Evolutionary conservation across 2,113 vertebrate genomes (phyloP).

Genomic region (Delphinus delphis): DNA sequence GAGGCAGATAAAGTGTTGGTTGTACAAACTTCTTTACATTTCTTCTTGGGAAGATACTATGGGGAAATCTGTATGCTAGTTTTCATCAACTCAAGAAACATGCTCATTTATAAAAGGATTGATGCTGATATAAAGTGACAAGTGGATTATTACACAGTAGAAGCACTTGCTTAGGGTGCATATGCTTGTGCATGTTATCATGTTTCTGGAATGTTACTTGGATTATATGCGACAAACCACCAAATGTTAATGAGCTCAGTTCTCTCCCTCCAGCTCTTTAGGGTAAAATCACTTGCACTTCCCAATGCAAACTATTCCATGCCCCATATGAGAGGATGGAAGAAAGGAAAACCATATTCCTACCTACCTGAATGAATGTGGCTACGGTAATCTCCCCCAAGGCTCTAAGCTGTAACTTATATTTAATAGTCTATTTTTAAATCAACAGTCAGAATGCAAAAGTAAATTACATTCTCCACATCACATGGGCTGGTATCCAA

Average conservation of each 20-base stretch:
- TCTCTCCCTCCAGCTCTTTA: neutral
- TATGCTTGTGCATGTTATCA: neutral
- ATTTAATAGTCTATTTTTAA: constrained; percentile 32
- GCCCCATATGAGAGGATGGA: rapidly evolving
- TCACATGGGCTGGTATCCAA: neutral
- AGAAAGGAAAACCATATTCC: neutral
- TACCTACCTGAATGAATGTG: neutral
- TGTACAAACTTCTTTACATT: constrained; percentile 8
- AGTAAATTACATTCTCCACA: neutral
- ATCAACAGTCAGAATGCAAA: constrained; percentile 20
- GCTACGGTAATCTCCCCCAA: neutral
- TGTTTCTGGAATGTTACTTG: neutral
- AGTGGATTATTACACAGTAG: neutral
- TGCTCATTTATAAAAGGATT: constrained; percentile 52
- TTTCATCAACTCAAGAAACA: constrained; percentile 47
- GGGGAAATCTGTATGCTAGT: neutral
- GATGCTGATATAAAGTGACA: constrained; percentile 49
- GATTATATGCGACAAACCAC: neutral
- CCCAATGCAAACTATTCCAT: neutral
- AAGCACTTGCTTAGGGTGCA: neutral
- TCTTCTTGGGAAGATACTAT: neutral
- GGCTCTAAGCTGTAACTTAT: neutral
- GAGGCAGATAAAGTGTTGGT: neutral
- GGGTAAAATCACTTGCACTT: neutral
- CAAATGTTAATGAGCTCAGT: neutral